phyloP scores from a whole-genome alignment of 2,113 vertebrate genomes.

The Gnathonemus echidnorhynchus region DNA sequence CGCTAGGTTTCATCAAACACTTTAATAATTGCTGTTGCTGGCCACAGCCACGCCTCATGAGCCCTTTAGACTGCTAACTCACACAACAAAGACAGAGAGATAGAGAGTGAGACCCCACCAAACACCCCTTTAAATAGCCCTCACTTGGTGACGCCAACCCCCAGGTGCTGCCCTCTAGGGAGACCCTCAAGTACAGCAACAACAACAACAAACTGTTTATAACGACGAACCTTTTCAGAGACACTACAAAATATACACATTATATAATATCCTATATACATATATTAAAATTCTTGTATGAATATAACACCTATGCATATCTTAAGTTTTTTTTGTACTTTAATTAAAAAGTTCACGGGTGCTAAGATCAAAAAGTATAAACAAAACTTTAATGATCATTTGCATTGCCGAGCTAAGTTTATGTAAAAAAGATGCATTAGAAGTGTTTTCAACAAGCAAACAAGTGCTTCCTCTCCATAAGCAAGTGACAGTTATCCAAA shows the following conservation, averaged over 20 bases:
- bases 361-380: not conserved
- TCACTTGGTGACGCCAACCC: not conserved
- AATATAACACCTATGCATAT: not conserved
- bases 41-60: not conserved
- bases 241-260: not conserved
- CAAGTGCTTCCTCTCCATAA: slow-evolving; percentile 55
- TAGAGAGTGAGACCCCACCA: not conserved
- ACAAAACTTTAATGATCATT: slow-evolving; percentile 51
- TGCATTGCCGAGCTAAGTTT: slow-evolving; percentile 66
- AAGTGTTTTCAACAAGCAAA: slow-evolving; percentile 50
- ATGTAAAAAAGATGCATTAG: slow-evolving; percentile 63
- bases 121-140: not conserved
- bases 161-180: not conserved
- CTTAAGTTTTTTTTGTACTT: not conserved
- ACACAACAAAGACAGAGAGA: not conserved
- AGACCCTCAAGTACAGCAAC: not conserved
- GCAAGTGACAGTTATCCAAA: slow-evolving; percentile 66
- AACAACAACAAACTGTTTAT: not conserved
- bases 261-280: not conserved
- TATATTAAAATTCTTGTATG: not conserved
- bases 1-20: not conserved
- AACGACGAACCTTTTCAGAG: not conserved
- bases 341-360: not conserved
- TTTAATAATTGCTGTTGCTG: not conserved
- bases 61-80: not conserved